Percentiles rank a stretch among this genome's conserved stretches.
These are phyloP conservation scores for Tragelaphus imberbis DNA, from an alignment of 2,113 vertebrate species.

Conservation along the genomic window DNA sequence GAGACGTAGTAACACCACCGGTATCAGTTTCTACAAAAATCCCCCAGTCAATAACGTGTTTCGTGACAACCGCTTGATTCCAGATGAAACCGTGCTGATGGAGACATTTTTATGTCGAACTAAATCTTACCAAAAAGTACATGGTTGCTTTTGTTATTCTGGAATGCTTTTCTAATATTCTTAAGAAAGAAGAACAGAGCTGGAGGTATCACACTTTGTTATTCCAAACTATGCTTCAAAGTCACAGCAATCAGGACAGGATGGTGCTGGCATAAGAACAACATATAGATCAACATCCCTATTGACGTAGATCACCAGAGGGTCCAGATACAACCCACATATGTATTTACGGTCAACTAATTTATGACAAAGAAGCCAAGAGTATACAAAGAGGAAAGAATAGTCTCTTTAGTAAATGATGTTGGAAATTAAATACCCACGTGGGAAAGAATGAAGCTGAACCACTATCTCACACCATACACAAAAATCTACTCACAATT, in stretches of 20 bases:
- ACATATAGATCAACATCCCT: background rate
- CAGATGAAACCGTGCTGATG: background rate
- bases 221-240: background rate
- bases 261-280: background rate
- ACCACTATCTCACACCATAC: background rate
- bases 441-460: background rate
- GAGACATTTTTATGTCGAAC: background rate
- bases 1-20: background rate
- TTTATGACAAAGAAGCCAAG: background rate
- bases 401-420: background rate
- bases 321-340: background rate
- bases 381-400: background rate
- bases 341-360: background rate
- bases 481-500: background rate
- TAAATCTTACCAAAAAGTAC: background rate
- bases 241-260: background rate
- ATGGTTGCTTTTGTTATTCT: background rate
- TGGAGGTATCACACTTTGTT: background rate
- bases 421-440: background rate
- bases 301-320: background rate
- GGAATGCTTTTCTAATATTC: background rate
- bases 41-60: no score
- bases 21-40: no score
- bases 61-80: background rate
- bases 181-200: background rate